Evolutionary conservation across 2,888 invertebrate genomes (phyloP), one percentile per base, ranked within the genome.

Genomic region (Allophyes oxyacanthae): DNA sequence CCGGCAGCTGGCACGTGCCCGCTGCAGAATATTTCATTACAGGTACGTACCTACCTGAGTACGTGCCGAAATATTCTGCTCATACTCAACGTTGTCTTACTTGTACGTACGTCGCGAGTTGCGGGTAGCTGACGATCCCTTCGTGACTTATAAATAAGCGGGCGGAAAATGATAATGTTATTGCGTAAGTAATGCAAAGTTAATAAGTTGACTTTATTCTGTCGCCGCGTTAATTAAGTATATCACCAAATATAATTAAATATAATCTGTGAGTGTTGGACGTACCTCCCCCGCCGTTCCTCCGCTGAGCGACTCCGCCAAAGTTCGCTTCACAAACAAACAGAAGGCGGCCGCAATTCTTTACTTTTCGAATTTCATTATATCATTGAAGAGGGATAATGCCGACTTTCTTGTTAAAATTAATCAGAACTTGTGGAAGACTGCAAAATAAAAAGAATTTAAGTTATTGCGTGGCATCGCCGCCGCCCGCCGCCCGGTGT

Each of bases 291-390:
- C 7, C 7, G 1, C 8, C 5, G 28, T 28, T 28, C 13, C 36
- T 37, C 44, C 9, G 6, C 33, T 11, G 25, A 3, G 7, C 15
- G 14, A 9, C 15, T 13, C 20, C 49, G 64, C 20, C 6, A 70
- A 79, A 79, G 60, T 80, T 79, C 14, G 40, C 70, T 75, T 48
- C 54, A 63, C 74, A 73, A 79, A 79, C 78, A 81, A 77, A 79
- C 71, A 76, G 60, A 43, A 67, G 46, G 54, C 51, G 13, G 53
- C 44, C 48, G 46, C 42, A 28, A 42, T 70, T 68, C 62, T 72
- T 64, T 65, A 68, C 68, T 62, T 71, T 68, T 26, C 43, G 72
- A 79, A 79, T 80, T 73, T 75, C 77, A 80, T 82, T 79, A 81
- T 73, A 72, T 73, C 56, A 75, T 65, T 81, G 69, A 57, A 68